A percentile compares a stretch with the other conserved stretches of the same genome.
Conservation (phyloP, 2,888 invertebrate genomes). For the Cephus pygmeus region DNA sequence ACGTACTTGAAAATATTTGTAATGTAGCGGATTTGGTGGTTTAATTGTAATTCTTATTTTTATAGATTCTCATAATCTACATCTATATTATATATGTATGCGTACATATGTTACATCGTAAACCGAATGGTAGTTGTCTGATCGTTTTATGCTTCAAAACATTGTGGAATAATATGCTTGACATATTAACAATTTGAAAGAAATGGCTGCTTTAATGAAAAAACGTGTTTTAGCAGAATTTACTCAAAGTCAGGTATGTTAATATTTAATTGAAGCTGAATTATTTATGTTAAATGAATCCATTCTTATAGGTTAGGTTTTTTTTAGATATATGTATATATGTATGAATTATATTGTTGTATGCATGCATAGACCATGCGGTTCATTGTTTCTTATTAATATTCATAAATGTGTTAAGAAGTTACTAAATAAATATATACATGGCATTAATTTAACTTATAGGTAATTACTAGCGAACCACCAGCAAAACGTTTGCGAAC, state of each 20-base stretch:
- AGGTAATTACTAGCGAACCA: conserved; percentile 52
- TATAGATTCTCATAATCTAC: neutral
- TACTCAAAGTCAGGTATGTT: conserved; percentile 57
- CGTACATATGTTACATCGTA: neutral
- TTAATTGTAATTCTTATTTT: neutral
- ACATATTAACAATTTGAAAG: neutral
- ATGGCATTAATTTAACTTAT: conserved; percentile 13
- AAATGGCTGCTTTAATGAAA: conserved; percentile 61
- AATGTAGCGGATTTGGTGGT: neutral
- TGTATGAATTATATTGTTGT: neutral
- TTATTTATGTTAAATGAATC: neutral
- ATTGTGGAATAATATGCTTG: neutral
- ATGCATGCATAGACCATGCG: conserved; percentile 1
- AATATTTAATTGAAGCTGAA: conserved; percentile 13
- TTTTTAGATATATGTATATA: neutral
- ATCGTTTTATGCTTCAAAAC: neutral
- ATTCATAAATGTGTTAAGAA: neutral
- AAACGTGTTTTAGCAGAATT: conserved; percentile 62
- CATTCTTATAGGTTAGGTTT: neutral
- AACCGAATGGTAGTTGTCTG: neutral
- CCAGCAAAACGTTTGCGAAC: conserved; percentile 57
- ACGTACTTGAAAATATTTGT: neutral
- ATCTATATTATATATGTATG: neutral
- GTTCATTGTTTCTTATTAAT: neutral
- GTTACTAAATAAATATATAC: conserved; percentile 11